phyloP scores from a whole-genome alignment of 2,113 vertebrate species.

The Zootoca vivipara region DNA sequence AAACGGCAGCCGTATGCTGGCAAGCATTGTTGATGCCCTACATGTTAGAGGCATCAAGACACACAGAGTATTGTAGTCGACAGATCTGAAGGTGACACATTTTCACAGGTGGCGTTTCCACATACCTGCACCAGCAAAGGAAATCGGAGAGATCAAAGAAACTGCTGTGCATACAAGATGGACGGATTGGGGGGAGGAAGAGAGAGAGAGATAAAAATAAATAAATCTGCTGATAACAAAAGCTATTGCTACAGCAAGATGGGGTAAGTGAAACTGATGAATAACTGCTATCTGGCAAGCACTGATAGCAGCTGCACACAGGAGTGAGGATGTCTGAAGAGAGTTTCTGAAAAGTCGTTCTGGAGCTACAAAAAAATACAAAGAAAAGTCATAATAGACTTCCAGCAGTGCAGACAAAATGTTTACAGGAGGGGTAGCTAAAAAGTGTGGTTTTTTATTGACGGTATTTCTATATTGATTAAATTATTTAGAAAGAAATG shows the following conservation, averaged over 20 bases:
- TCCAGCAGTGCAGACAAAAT: neutral
- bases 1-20: neutral
- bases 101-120: conserved; percentile 33
- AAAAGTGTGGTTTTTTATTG: neutral
- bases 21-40: neutral
- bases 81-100: conserved; percentile 4
- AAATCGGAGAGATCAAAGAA: conserved; percentile 27
- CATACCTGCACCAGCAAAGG: neutral
- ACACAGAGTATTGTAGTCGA: neutral
- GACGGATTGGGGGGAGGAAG: neutral
- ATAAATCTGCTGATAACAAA: conserved; percentile 44
- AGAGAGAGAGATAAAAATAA: conserved; percentile 33
- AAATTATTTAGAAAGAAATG: neutral
- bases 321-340: conserved; percentile 17
- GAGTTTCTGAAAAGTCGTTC: conserved; percentile 10
- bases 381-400: neutral
- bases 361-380: conserved; percentile 15
- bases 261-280: conserved; percentile 37
- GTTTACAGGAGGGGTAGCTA: too few relatives aligned
- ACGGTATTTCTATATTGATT: neutral
- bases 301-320: conserved; percentile 28
- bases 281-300: neutral
- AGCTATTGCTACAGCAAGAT: conserved; percentile 27
- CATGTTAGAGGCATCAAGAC: conserved; percentile 14
- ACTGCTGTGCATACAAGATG: neutral